phyloP scores from a whole-genome alignment of 53 echinoderm and acorn worm genomes.

The Zoroaster sp. region DNA sequence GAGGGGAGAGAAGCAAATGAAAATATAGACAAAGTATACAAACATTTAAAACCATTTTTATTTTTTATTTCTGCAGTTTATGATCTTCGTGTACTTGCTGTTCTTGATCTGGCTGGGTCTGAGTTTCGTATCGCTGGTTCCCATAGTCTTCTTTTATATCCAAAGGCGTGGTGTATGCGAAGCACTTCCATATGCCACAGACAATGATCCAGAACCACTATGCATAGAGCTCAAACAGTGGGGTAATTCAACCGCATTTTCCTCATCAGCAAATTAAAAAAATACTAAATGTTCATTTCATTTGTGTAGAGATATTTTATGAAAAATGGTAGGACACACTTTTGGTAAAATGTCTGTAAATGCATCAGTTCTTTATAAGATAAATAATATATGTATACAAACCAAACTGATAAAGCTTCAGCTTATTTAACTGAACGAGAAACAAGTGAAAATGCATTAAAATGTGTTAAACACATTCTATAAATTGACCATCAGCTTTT shows the following conservation, averaged over 20 bases:
- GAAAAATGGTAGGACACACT: too few species aligned
- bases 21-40: neutral
- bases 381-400: too few species aligned
- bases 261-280: too few species aligned
- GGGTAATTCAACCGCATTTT: slow-evolving; percentile 61
- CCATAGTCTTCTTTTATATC: slow-evolving; percentile 82
- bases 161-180: slow-evolving; percentile 76
- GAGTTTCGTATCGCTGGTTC: slow-evolving; percentile 64
- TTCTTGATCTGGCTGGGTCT: slow-evolving; percentile 78
- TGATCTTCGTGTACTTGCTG: slow-evolving; percentile 74
- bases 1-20: neutral
- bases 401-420: too few species aligned
- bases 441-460: too few species aligned
- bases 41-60: neutral
- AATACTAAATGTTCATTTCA: too few species aligned
- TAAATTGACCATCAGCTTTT: too few species aligned
- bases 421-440: too few species aligned
- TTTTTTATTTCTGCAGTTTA: slow-evolving; percentile 61
- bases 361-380: too few species aligned
- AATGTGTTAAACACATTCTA: too few species aligned
- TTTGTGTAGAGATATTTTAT: too few species aligned
- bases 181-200: neutral
- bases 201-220: neutral
- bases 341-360: too few species aligned
- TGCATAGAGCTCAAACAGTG: slow-evolving; percentile 90